These are phyloP conservation scores for Bombyx mandarina DNA, from an alignment of 1,140 invertebrate species.

Conservation along the genomic window DNA sequence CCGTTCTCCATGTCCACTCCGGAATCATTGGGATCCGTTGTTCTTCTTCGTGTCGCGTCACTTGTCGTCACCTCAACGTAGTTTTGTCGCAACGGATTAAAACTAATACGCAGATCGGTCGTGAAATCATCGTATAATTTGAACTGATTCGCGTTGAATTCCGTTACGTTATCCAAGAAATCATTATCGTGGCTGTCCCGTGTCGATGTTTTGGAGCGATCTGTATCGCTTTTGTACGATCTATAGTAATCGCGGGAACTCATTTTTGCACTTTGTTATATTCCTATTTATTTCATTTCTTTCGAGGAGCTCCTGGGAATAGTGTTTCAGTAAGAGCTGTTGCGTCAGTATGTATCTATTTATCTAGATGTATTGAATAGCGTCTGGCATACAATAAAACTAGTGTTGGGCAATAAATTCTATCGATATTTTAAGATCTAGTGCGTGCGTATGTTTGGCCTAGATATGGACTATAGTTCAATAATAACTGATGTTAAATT, in stretches of 20 bases:
- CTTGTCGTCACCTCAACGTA: conserved; percentile 42
- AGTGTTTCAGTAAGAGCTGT: neutral
- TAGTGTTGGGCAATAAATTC: too few species aligned
- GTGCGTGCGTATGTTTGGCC: too few species aligned
- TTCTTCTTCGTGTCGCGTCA: conserved; percentile 28
- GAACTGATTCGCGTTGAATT: conserved; percentile 63
- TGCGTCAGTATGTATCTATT: conserved; percentile 9
- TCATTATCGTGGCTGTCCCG: conserved; percentile 27
- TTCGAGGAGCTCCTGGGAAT: conserved; percentile 2
- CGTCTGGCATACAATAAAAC: conserved; percentile 6
- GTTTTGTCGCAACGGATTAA: conserved; percentile 43
- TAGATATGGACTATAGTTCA: too few species aligned
- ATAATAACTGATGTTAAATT: too few species aligned
- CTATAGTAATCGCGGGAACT: conserved; percentile 55
- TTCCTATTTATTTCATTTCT: conserved; percentile 4
- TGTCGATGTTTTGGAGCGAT: conserved; percentile 15
- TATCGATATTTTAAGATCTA: too few species aligned
- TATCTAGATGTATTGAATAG: conserved; percentile 22
- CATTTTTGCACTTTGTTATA: conserved; percentile 32
- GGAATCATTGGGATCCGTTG: conserved; percentile 50
- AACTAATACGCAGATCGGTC: conserved; percentile 49
- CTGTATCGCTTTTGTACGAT: conserved; percentile 41
- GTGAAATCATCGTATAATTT: conserved; percentile 62
- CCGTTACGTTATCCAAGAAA: conserved; percentile 56
- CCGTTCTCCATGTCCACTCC: conserved; percentile 64